Evolutionary conservation across 2,888 invertebrate species (phyloP).

Genomic region (Cephus rjabovi): DNA sequence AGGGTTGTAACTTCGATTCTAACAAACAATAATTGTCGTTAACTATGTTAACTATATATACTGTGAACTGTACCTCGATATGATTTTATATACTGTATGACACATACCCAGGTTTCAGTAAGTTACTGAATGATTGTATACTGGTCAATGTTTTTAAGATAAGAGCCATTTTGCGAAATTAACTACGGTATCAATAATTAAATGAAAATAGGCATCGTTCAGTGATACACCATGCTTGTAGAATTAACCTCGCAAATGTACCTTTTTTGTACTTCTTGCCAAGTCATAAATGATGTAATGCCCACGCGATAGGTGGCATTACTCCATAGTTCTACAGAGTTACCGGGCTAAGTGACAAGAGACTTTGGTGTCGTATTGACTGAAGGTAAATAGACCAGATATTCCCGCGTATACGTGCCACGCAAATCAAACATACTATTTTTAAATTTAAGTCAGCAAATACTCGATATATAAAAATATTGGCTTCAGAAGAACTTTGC

Average conservation of each 20-base stretch:
- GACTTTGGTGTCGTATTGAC: no score
- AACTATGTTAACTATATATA: not conserved
- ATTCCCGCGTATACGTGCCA: no score
- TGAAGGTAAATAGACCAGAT: no score
- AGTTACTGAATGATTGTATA: not conserved
- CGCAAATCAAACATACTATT: no score
- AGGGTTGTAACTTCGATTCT: not conserved
- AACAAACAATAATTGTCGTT: not conserved
- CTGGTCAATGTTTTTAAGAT: not conserved
- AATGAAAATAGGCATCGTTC: not conserved
- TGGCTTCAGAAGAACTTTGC: no score
- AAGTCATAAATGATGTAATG: not conserved
- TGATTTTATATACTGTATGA: not conserved
- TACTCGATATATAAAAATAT: no score
- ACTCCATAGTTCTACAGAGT: no score
- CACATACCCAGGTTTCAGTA: constrained; percentile 1
- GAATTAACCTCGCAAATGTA: not conserved
- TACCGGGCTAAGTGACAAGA: no score
- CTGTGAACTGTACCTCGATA: not conserved
- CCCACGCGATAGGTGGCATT: no score
- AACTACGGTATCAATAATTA: not conserved
- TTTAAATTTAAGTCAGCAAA: no score
- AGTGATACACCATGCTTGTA: not conserved
- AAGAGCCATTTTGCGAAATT: not conserved
- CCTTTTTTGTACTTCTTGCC: not conserved